Base-by-base conservation (phyloP, 2,113 vertebrate species). In the Halichoerus grypus region DNA sequence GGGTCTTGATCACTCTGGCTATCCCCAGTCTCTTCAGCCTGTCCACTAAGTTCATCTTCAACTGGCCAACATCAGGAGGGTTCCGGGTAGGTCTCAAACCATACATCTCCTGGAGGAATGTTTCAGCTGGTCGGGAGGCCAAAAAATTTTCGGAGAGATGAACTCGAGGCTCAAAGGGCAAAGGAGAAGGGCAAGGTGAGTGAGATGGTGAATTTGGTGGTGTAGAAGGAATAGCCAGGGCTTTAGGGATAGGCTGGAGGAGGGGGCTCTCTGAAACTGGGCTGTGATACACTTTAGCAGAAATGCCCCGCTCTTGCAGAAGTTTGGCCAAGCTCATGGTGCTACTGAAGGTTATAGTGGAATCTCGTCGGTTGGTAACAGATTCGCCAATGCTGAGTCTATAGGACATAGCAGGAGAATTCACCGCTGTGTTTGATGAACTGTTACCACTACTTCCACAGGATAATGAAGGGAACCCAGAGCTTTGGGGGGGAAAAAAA, bases 71-170 rank as follows among this genome's bases (percentile, higher is more conserved):
- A 3, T 99, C 99, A 0, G 99, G 98, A 46, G 98, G 80, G 0
- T 97, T 98, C 4, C 98, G 99, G 59, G 99, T 98, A 10, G 99
- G 97, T 88, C 99, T 99, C 8, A 99, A 98, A 61, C 99, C 99
- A 14, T 99, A 99, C 97, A 99, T 98, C 76, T 99, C 99, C 97
- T 99, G 99, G 89, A 99, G 98, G 95, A 99, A 99, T 0, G 99
- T 99, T 98, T 99, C 99, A 0, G 99, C 99, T 0, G 99, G 99
- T n/a, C 99, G 99, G 0, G 99, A 99, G 4, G 99, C 99, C 71
- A 99, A 98, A 96, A 99, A 99, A 63, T 99, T 99, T 97, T 99
- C 99, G 6, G 98, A 98, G 71, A 98, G 96, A 51, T 98, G 97
- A 26, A 98, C 96, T 90, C 98, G 99, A 84, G 98, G 67, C 81